These are phyloP conservation scores for Aegypius monachus DNA, from an alignment of 2,113 vertebrate genomes.

Conservation along the genomic window DNA sequence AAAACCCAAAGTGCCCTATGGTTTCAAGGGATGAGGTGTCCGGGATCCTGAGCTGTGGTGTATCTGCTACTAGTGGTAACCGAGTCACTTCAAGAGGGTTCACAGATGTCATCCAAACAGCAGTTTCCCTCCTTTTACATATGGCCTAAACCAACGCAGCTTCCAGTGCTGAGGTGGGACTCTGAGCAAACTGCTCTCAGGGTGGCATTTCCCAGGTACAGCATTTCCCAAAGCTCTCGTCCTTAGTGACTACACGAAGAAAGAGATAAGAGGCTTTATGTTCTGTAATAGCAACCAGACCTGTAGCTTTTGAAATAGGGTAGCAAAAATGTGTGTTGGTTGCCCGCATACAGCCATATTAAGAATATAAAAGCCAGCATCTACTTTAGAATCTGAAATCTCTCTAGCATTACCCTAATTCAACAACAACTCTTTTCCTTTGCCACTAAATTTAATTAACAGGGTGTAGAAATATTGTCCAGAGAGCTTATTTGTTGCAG, in stretches of 20 bases:
- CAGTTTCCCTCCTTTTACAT: neutral
- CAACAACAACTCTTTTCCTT: neutral
- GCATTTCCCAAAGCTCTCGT: rapidly evolving
- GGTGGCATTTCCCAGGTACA: rapidly evolving
- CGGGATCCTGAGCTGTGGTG: neutral
- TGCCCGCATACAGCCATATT: neutral
- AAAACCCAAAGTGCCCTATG: rapidly evolving
- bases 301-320: rapidly evolving
- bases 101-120: neutral
- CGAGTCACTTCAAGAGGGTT: neutral
- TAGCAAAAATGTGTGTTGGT: neutral
- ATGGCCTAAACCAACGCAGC: rapidly evolving
- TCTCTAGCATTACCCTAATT: neutral
- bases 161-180: neutral
- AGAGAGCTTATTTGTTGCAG: neutral
- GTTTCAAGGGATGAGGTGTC: neutral
- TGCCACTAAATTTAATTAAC: neutral
- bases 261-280: neutral
- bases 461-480: neutral
- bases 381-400: neutral
- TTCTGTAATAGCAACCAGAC: neutral
- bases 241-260: rapidly evolving
- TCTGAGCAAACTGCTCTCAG: neutral
- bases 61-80: neutral
- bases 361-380: neutral